A percentile compares a stretch with the other conserved stretches of the same genome.
Conservation (phyloP, 2,888 invertebrate genomes). For the Masnerella sp. region DNA sequence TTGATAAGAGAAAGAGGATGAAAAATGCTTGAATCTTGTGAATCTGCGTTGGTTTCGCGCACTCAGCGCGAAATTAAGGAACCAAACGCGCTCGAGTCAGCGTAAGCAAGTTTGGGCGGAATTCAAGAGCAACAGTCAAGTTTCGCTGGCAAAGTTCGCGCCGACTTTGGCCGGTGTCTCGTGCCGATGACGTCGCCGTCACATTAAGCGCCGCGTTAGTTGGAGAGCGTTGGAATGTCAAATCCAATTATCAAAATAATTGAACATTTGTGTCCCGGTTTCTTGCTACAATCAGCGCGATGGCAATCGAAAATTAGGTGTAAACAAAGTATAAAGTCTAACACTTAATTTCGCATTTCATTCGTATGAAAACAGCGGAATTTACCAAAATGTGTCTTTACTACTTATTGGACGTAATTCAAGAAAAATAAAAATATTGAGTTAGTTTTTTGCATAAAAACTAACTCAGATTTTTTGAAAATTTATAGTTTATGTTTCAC, state of each 20-base stretch:
- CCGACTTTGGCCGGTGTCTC: conserved; percentile 55
- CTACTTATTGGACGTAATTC: too few species aligned
- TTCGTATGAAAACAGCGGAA: too few species aligned
- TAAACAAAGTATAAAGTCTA: too few species aligned
- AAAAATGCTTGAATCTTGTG: conserved; percentile 29
- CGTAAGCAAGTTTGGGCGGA: conserved; percentile 47
- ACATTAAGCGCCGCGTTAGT: conserved; percentile 53
- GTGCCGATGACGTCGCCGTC: conserved; percentile 54
- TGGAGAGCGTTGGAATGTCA: conserved; percentile 57
- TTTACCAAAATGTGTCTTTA: too few species aligned
- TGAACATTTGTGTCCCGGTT: conserved; percentile 53
- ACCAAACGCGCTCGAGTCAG: conserved; percentile 37
- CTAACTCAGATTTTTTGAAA: too few species aligned
- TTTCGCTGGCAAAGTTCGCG: conserved; percentile 45
- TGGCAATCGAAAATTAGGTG: conserved; percentile 26
- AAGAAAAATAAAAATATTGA: too few species aligned
- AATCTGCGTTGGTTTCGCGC: conserved; percentile 33
- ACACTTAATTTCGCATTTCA: conserved; percentile 6
- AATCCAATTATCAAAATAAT: conserved; percentile 59
- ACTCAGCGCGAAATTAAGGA: conserved; percentile 21
- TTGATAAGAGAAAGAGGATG: too few species aligned
- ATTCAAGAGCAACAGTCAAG: conserved; percentile 58
- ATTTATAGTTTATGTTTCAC: too few species aligned
- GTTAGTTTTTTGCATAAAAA: too few species aligned
- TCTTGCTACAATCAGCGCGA: conserved; percentile 30